Conservation (phyloP, 2,888 invertebrate species). For the Tiliacea citrago region DNA sequence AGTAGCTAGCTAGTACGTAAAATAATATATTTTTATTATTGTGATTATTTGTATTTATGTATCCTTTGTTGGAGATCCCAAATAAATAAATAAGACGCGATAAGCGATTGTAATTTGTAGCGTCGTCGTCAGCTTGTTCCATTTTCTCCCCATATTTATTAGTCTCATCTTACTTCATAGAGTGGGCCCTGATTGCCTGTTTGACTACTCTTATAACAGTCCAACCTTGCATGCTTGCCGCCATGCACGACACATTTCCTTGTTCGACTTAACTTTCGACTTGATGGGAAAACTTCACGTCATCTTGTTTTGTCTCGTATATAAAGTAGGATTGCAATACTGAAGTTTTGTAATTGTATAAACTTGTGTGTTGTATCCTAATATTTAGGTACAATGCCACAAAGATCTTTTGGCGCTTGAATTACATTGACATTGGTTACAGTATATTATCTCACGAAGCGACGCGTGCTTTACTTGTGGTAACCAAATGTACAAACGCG, state of each 20-base stretch:
- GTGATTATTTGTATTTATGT: too few species aligned
- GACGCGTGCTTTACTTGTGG: too few species aligned
- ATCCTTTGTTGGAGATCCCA: too few species aligned
- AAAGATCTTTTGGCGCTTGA: not conserved
- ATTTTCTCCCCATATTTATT: too few species aligned
- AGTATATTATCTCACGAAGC: too few species aligned
- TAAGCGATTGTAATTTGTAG: too few species aligned
- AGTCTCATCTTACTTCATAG: conserved; percentile 4
- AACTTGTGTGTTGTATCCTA: not conserved
- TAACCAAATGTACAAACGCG: too few species aligned
- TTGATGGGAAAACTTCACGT: conserved; percentile 55
- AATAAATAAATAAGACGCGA: too few species aligned
- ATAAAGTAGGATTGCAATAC: conserved; percentile 20
- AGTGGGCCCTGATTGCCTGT: conserved; percentile 31
- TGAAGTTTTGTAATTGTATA: conserved; percentile 12
- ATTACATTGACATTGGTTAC: not conserved
- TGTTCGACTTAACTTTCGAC: conserved; percentile 29
- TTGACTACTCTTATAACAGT: conserved; percentile 23
- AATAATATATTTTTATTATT: too few species aligned
- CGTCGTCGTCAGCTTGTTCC: too few species aligned
- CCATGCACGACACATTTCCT: conserved; percentile 18
- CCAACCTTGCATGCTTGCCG: conserved; percentile 3
- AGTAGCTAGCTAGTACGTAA: too few species aligned
- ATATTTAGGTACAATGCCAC: not conserved
- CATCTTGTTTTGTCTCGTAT: conserved; percentile 13